Conservation (phyloP, 1,140 invertebrate genomes). For the Bombus polaris region DNA sequence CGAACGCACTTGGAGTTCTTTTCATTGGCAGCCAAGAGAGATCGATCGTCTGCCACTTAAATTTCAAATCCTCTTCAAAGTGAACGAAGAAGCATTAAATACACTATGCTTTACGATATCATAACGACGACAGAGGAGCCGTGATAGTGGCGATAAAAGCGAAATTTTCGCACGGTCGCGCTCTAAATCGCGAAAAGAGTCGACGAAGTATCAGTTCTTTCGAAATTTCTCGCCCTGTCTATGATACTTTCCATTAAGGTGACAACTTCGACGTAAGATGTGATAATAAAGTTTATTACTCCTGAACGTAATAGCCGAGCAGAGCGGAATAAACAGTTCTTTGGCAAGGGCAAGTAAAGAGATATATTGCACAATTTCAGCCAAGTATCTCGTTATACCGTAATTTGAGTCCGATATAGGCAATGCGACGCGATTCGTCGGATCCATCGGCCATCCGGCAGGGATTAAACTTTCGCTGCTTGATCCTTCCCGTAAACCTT, state of each 20-base stretch:
- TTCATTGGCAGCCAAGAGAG: background rate
- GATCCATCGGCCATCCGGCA: constrained; percentile 7
- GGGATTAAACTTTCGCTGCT: constrained; percentile 53
- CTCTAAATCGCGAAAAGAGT: background rate
- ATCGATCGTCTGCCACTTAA: constrained; percentile 34
- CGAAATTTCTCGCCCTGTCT: background rate
- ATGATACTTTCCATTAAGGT: background rate
- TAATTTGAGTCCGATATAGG: constrained; percentile 20
- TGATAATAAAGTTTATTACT: constrained; percentile 45
- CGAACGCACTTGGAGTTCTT: background rate
- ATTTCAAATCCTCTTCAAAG: constrained; percentile 31
- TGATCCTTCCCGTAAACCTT: constrained; percentile 54
- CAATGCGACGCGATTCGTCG: constrained; percentile 21
- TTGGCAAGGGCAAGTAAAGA: constrained; percentile 1
- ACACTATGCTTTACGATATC: background rate
- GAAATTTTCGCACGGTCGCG: background rate
- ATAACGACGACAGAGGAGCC: constrained; percentile 21
- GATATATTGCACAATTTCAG: constrained; percentile 14
- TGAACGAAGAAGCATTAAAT: constrained; percentile 11
- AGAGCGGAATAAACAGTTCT: background rate
- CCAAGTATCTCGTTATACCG: constrained; percentile 31
- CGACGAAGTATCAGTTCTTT: background rate
- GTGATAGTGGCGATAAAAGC: background rate
- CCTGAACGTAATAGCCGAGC: background rate
- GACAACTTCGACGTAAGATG: background rate